phyloP scores from a whole-genome alignment of 2,797 vertebrate species.

The Cuniculus paca region DNA sequence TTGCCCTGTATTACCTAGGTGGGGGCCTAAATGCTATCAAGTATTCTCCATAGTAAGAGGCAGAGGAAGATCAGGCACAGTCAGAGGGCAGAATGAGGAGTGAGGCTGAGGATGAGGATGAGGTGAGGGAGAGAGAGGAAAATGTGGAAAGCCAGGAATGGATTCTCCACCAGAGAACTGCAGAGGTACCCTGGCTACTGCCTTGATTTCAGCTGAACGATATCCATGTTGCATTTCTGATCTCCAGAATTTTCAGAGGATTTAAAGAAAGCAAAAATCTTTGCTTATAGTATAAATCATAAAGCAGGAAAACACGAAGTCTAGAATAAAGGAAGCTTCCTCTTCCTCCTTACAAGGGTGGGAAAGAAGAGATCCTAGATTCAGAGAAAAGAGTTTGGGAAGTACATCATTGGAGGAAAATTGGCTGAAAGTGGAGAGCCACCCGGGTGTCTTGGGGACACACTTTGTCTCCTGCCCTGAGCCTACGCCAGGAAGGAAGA shows the following conservation, averaged over 20 bases:
- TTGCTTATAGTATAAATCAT: background rate
- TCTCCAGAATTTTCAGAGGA: background rate
- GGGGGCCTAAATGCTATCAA: background rate
- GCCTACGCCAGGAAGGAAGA: background rate
- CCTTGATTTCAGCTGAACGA: background rate
- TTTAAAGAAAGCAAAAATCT: background rate
- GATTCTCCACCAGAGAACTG: background rate
- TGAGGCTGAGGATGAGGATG: background rate
- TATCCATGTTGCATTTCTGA: background rate
- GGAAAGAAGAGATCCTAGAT: background rate
- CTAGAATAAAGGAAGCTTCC: background rate
- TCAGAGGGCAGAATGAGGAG: background rate
- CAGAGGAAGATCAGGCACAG: background rate
- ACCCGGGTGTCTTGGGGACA: background rate
- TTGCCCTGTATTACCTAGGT: background rate
- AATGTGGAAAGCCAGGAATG: background rate
- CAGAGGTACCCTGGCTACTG: background rate
- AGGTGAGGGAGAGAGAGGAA: too few species aligned
- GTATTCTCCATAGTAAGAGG: background rate
- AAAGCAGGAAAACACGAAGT: background rate
- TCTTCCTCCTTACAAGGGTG: background rate
- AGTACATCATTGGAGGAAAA: background rate
- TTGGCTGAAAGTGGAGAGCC: background rate
- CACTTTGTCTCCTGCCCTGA: background rate
- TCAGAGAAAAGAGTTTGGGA: background rate